Base-by-base conservation (phyloP, 37 sponge, comb jelly and placozoan genomes). In the Halisarca cf. caerulea region DNA sequence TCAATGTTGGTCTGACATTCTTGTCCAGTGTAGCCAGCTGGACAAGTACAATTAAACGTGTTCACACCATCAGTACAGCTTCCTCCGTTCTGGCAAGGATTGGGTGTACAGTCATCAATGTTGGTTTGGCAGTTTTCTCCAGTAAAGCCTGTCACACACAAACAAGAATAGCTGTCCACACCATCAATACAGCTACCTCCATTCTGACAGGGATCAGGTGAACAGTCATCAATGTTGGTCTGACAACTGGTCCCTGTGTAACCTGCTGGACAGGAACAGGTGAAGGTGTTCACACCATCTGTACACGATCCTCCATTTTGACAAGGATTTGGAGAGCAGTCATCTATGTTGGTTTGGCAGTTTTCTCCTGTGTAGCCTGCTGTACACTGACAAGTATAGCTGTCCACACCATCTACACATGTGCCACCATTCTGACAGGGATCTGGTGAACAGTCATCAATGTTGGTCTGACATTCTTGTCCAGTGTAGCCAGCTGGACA, bases 61-160 rank as follows among this genome's bases (percentile, higher is more conserved):
- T 74, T 74, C 21, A 80, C 39, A 15, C 77, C 77, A 74, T 83
- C 57, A 45, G 37, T 62, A 43, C 84, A 83, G 36, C 7, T 47
- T 2, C 84, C 84, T 9, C 70, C 70, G 73, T 87, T 87, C 2
- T 36, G 5, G 33, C 91, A 91, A 24, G 85, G 84, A n/a, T 71
- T 40, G 0, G 77, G 44, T 18, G 74, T 25, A 83, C 87, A 90
- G 43, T 82, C 45, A 38, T 90, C 84, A 33, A 90, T 75, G 37
- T 79, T 33, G 2, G 70, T 51, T 6, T 66, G 60, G 79, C 89
- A 88, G 32, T 38, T 53, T 0, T 1, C 35, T 47, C 84, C 89
- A 61, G 84, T 83, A 38, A 45, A 83, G 11, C 84, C 84, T 27
- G 68, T 21, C 18, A 43, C 33, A 73, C 64, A 28, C 64, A 7